These are phyloP conservation scores for Myotis brandtii DNA, from an alignment of 2,113 vertebrate species.

Conservation along the genomic window DNA sequence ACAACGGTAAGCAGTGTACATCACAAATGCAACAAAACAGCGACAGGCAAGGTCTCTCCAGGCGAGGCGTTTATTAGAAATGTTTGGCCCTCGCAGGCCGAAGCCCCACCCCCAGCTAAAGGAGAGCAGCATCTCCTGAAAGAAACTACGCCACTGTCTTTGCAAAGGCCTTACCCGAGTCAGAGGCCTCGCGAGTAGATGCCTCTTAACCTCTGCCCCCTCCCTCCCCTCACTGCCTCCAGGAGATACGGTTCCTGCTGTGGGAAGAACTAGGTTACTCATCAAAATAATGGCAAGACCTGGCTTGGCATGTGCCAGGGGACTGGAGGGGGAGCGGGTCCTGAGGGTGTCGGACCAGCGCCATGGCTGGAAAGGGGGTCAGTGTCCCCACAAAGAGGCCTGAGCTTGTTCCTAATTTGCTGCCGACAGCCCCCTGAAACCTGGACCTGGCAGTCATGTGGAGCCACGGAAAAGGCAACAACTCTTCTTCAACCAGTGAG, in stretches of 20 bases:
- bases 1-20: rapidly evolving
- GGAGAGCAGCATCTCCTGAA: neutral
- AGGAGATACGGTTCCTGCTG: neutral
- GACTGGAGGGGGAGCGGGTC: neutral
- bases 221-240: neutral
- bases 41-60: neutral
- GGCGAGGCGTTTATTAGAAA: neutral
- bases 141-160: neutral
- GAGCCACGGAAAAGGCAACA: neutral
- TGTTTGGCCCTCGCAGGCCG: neutral
- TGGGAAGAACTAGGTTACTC: neutral
- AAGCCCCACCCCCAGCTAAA: neutral
- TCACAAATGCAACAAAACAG: neutral
- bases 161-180: neutral
- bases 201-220: too few relatives aligned
- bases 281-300: neutral
- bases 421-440: neutral
- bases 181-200: neutral
- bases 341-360: neutral
- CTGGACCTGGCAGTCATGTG: neutral
- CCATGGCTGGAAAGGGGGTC: neutral
- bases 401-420: neutral
- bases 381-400: neutral
- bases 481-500: neutral
- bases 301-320: neutral